Evolutionary conservation across 1,140 invertebrate species (phyloP).

Genomic region (Trichomalopsis sarcophagae): DNA sequence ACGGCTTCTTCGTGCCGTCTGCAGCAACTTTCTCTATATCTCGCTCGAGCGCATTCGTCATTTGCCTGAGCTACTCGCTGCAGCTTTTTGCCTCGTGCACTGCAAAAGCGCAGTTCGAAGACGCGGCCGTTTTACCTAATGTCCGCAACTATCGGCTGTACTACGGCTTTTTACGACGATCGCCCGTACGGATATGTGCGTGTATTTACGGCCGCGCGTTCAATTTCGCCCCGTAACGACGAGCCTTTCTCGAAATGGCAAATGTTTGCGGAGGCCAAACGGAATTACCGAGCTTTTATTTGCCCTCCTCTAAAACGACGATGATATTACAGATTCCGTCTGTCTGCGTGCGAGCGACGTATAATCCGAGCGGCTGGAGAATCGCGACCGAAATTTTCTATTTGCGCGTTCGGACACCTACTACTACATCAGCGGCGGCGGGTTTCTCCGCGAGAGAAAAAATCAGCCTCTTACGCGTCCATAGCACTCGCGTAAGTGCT

Average conservation of each 20-base stretch:
- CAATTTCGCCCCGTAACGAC: constrained; percentile 2
- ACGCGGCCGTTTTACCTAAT: constrained; percentile 17
- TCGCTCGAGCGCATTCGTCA: not conserved
- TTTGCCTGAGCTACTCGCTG: not conserved
- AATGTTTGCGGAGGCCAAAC: not conserved
- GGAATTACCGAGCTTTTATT: constrained; percentile 2
- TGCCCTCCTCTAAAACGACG: not conserved
- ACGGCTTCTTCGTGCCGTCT: constrained; percentile 6
- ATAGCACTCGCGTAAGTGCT: not conserved
- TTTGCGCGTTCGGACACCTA: not conserved
- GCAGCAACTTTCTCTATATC: constrained; percentile 21
- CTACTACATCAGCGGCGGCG: too few species aligned
- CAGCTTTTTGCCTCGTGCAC: not conserved
- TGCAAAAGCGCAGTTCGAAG: not conserved
- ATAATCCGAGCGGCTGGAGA: not conserved
- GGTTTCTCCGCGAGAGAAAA: not conserved
- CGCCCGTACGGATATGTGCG: not conserved
- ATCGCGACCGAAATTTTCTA: not conserved
- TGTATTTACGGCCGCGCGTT: not conserved
- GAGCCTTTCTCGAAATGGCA: not conserved
- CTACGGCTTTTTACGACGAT: not conserved
- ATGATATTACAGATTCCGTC: not conserved
- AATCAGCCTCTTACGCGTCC: too few species aligned
- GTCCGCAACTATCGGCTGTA: not conserved
- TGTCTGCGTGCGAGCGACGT: too few species aligned